A percentile compares a stretch with the other conserved stretches of the same genome.
Conservation (phyloP, 2,113 vertebrate species). For the Nestor notabilis region DNA sequence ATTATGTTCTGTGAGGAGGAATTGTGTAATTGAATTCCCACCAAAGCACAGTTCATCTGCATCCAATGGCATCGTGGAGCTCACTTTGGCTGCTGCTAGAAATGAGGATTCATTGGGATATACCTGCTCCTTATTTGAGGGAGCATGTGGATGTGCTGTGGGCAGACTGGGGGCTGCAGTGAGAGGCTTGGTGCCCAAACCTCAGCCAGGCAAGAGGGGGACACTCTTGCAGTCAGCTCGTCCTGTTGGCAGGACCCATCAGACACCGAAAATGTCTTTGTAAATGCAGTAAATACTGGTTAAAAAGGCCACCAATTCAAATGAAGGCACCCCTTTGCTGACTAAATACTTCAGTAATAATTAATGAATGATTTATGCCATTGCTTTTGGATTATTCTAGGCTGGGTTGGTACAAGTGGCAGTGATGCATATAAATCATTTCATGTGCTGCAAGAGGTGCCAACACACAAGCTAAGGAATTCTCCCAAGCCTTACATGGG, state of each 20-base stretch:
- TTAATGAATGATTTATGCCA: neutral
- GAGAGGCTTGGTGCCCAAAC: neutral
- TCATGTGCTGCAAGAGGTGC: neutral
- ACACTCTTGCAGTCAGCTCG: rapidly evolving
- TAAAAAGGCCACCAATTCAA: neutral
- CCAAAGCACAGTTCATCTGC: constrained; percentile 62
- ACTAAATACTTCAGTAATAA: neutral
- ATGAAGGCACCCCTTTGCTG: neutral
- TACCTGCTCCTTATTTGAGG: neutral
- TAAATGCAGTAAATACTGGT: neutral
- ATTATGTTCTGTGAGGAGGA: constrained; percentile 41
- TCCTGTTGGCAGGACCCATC: no score
- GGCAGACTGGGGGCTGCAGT: neutral
- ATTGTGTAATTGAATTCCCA: constrained; percentile 63
- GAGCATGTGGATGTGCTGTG: neutral
- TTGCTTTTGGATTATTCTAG: constrained; percentile 3
- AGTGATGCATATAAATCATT: neutral
- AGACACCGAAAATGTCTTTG: neutral
- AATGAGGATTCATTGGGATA: constrained; percentile 55
- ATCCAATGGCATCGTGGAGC: constrained; percentile 5
- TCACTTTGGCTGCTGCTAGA: constrained; percentile 3
- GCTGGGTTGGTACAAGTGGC: neutral
- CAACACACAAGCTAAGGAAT: neutral
- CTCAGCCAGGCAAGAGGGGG: neutral
- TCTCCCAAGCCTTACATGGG: rapidly evolving